Evolutionary conservation across 2,888 invertebrate species (phyloP).

Genomic region (Drosophila birchii): DNA sequence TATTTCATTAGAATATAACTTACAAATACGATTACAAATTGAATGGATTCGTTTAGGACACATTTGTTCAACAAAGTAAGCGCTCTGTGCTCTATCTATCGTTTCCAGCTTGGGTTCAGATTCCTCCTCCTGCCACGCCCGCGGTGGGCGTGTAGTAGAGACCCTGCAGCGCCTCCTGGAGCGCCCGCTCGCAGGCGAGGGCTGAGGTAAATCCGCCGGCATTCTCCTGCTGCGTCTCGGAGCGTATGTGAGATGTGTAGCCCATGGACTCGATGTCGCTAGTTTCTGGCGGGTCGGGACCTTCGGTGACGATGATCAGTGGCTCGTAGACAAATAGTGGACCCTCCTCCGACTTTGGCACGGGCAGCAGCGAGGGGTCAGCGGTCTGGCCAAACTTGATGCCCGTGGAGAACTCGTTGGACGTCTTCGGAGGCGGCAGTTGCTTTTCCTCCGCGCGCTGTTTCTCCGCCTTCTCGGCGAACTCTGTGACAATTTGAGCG

Average conservation of each 20-base stretch:
- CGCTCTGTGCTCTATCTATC: slow-evolving; percentile 48
- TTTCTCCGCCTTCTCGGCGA: slow-evolving; percentile 89
- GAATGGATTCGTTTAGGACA: slow-evolving; percentile 44
- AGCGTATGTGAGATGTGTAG: slow-evolving; percentile 91
- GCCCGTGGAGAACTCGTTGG: slow-evolving; percentile 93
- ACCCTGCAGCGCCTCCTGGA: slow-evolving; percentile 95
- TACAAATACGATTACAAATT: slow-evolving; percentile 25
- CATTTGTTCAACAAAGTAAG: slow-evolving; percentile 67
- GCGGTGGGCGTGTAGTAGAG: slow-evolving; percentile 84
- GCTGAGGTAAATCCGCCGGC: slow-evolving; percentile 95
- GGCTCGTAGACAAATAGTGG: slow-evolving; percentile 90
- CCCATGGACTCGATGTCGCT: slow-evolving; percentile 88
- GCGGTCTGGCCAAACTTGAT: slow-evolving; percentile 91
- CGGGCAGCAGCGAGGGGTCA: slow-evolving; percentile 87
- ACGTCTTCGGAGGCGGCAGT: slow-evolving; percentile 83
- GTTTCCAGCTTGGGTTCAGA: not conserved
- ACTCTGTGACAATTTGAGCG: slow-evolving; percentile 93
- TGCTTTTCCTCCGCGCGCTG: slow-evolving; percentile 87
- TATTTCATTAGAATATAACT: slow-evolving; percentile 29
- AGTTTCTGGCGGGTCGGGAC: slow-evolving; percentile 89
- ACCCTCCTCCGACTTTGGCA: slow-evolving; percentile 91
- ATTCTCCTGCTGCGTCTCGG: slow-evolving; percentile 90
- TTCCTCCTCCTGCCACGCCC: slow-evolving; percentile 35
- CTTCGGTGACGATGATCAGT: slow-evolving; percentile 87
- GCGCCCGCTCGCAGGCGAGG: slow-evolving; percentile 92